phyloP scores from a whole-genome alignment of 2,888 invertebrate genomes.

The Clistopyga incitator region DNA sequence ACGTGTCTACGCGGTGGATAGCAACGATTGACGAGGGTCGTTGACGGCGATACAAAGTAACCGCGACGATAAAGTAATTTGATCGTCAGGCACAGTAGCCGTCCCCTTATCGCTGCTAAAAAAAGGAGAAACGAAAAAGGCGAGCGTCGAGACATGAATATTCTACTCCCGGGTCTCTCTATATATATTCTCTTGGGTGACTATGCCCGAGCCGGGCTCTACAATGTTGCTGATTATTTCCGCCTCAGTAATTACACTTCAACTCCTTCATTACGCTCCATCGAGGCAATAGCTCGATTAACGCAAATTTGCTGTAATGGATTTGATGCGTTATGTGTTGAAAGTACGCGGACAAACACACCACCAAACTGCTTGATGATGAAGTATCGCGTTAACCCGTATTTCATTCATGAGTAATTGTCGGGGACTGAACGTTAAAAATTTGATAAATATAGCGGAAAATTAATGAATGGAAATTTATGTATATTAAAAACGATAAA shows the following conservation, averaged over 20 bases:
- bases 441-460: too few species aligned
- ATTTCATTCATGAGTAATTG: too few species aligned
- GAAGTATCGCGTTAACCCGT: too few species aligned
- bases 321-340: not conserved
- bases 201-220: not conserved
- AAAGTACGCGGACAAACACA: not conserved
- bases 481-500: too few species aligned
- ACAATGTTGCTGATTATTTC: constrained; percentile 14
- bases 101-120: not conserved
- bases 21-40: constrained; percentile 5
- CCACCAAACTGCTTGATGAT: not conserved
- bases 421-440: too few species aligned
- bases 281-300: not conserved
- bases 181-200: not conserved
- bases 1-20: not conserved
- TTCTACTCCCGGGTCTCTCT: not conserved
- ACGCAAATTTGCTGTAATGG: not conserved
- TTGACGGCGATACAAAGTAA: constrained; percentile 23
- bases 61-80: constrained; percentile 21
- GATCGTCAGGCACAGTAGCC: constrained; percentile 17
- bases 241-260: constrained; percentile 10
- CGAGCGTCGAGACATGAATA: not conserved
- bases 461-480: too few species aligned
- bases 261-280: constrained; percentile 3
- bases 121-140: not conserved